Base-by-base conservation (phyloP, 2,113 vertebrate genomes). In the Sorex araneus region DNA sequence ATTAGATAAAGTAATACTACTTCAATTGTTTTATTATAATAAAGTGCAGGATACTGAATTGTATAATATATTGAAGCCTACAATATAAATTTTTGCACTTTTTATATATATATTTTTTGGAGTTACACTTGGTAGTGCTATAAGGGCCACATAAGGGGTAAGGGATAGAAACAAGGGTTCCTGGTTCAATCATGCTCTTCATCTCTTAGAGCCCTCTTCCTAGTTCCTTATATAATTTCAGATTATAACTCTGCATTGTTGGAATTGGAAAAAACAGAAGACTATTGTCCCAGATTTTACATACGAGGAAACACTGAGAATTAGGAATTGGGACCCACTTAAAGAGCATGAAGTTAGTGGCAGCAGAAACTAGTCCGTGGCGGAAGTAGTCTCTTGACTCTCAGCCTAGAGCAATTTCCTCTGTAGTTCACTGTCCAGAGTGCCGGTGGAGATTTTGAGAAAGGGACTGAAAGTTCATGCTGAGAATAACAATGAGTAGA, bases 291-390 rank as follows among this genome's bases (percentile, higher is more conserved):
- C 63, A 40, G n/a, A 36, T 77, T 76, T 83, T 74, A 84, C 9
- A 78, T 69, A 69, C 23, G 34, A 74, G 54, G 36, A 82, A 87
- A 91, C 13, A 47, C 75, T 60, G 57, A 86, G 27, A 78, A 34
- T 70, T 89, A 81, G 19, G 69, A 78, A 25, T 67, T 71, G n/a
- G 3, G 18, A n/a, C 18, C 4, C 36, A 64, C 32, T 47, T 27
- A 66, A 12, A 71, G 10, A 69, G 66, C 30, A 40, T 50, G 36
- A 28, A 60, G 50, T 71, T 32, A 34, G 50, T 45, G 10, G 63
- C 71, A 78, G 63, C 32, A 85, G 45, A 54, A 78, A 69, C 2
- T 21, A 43, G 64, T 40, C 64, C 19, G 16, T 2, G 30, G 2
- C 3, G 54, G 30, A 8, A 16, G n/a, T 1, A 1, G 5, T 73